Conservation (phyloP, 2,797 vertebrate species). For the Clangula hyemalis region DNA sequence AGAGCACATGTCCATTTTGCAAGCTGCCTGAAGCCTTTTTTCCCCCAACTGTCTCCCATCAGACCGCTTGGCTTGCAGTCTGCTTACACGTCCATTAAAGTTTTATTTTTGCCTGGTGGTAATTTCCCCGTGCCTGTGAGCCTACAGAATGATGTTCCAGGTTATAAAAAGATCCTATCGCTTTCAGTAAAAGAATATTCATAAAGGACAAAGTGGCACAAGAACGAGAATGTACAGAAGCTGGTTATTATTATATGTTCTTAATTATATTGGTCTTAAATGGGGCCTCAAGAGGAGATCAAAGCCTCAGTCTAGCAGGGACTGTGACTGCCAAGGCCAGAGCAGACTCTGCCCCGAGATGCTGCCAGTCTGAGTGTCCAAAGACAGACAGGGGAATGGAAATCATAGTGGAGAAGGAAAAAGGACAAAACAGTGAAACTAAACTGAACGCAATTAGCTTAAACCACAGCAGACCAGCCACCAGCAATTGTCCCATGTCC, state of each 20-base stretch:
- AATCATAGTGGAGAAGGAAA: neutral
- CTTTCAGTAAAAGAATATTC: conserved; percentile 8
- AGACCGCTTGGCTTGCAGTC: neutral
- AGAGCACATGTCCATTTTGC: neutral
- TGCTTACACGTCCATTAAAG: neutral
- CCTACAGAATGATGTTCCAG: neutral
- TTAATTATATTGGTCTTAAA: neutral
- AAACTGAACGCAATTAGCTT: neutral
- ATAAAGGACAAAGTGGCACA: neutral
- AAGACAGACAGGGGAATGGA: neutral
- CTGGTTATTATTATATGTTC: neutral
- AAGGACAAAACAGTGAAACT: neutral
- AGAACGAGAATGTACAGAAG: neutral
- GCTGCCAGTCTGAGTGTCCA: neutral
- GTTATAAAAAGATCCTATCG: neutral
- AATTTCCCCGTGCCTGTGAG: neutral
- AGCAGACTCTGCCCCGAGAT: neutral
- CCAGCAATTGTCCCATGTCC: neutral
- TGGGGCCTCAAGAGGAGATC: neutral
- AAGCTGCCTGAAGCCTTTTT: neutral
- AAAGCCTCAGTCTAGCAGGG: neutral
- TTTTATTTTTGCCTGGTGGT: conserved; percentile 9
- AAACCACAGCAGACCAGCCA: neutral
- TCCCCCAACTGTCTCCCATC: neutral
- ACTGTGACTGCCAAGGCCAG: rapidly evolving